Percentiles rank a stretch among this genome's conserved stretches.
phyloP scores from a whole-genome alignment of 2,888 invertebrate genomes.

The Acanthosoma haemorrhoidale region DNA sequence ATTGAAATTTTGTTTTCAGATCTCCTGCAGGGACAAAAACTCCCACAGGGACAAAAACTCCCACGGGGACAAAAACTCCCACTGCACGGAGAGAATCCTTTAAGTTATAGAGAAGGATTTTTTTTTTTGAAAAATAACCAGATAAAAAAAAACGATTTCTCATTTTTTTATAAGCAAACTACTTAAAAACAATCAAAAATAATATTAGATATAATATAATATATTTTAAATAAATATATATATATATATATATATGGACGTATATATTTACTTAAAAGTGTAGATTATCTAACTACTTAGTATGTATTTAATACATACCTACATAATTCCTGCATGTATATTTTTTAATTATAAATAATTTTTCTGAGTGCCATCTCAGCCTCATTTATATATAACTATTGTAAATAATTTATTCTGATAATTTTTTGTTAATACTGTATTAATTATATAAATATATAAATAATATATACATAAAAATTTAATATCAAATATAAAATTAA shows the following conservation, averaged over 20 bases:
- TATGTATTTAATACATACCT: conserved; percentile 4
- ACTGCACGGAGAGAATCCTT: conserved; percentile 16
- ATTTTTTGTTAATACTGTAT: conserved; percentile 23
- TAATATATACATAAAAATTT: not conserved
- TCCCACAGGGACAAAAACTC: not conserved
- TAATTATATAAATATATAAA: not conserved
- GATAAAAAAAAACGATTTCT: not conserved
- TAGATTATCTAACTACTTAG: not conserved
- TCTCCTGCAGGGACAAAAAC: conserved; percentile 9
- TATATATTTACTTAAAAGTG: conserved; percentile 1
- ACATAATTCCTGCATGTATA: conserved; percentile 5
- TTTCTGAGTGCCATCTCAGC: conserved; percentile 28
- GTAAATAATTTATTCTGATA: conserved; percentile 8
- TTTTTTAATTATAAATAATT: conserved; percentile 4
- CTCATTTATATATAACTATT: not conserved
- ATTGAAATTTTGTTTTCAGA: not conserved
- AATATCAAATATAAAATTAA: conserved; percentile 20
- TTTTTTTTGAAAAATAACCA: no score
- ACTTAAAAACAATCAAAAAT: conserved; percentile 1
- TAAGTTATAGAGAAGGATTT: not conserved
- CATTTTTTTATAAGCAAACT: not conserved
- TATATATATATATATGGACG: no score
- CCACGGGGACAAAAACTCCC: conserved; percentile 10
- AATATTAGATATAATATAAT: not conserved
- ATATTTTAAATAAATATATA: not conserved